Base-by-base conservation (phyloP, 2,113 vertebrate species). In the Peromyscus polionotus region DNA sequence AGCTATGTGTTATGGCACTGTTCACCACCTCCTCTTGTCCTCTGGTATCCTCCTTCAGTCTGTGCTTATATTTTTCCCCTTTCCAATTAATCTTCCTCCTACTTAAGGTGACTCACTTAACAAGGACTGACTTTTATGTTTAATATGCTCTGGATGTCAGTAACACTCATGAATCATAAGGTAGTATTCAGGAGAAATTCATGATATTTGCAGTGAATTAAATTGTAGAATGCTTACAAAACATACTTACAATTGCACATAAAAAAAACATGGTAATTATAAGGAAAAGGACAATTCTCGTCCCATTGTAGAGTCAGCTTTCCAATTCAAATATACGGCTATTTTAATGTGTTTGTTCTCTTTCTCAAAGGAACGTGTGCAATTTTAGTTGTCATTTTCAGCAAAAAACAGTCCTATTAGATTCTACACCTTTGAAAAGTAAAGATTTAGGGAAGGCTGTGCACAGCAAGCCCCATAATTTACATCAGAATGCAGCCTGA, bases 391-490 rank as follows among this genome's bases (percentile, higher is more conserved):
- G 0, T 17, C 97, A 68, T 36, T 12, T 88, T 59, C 83, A 97
- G 12, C n/a, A 83, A 0, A 70, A 72, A 96, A 90, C 70, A 93
- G 92, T 91, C n/a, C 0, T 96, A 11, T 10, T 0, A 54, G 68
- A 96, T 97, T 87, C 6, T 26, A n/a, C 31, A 39, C 20, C 77
- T 94, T 90, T 93, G 76, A 73, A 97, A 88, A 84, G 73, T 65
- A 80, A 92, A 87, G 95, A 96, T 96, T 96, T 97, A 93, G 88
- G 90, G n/a, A 93, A 33, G 3, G 3, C 75, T 61, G 96, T 97
- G 90, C 33, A 95, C 94, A 97, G 95, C 57, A 96, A 97, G 89
- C 91, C 96, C 51, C 81, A 5, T 14, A 95, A 98, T 98, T 98
- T 98, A 63, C 83, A 96, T 96, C 72, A 24, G 51, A 97, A 65